These are phyloP conservation scores for Liopterus haemorrhoidalis DNA, from an alignment of 2,888 invertebrate genomes.

Conservation along the genomic window DNA sequence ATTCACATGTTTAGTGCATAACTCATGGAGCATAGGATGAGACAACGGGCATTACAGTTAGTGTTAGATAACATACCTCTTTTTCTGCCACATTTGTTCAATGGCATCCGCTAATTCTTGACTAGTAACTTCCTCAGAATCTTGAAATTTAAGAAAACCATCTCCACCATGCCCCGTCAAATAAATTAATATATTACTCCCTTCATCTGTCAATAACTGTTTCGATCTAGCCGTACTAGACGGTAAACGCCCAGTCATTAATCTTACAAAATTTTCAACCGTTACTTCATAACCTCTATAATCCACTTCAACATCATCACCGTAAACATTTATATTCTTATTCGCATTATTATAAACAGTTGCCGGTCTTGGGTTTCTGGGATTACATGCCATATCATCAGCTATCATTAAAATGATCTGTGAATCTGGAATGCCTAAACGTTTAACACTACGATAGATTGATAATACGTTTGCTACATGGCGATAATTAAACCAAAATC, in stretches of 20 bases:
- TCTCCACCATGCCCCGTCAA: constrained; percentile 97
- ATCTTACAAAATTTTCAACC: constrained; percentile 95
- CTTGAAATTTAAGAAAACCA: constrained; percentile 98
- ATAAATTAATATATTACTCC: constrained; percentile 94
- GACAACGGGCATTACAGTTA: no score
- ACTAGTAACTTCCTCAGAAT: constrained; percentile 97
- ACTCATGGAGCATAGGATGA: no score
- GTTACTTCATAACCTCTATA: constrained; percentile 94
- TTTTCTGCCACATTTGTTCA: constrained; percentile 99
- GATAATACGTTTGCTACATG: constrained; percentile 99
- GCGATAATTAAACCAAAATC: constrained; percentile 99
- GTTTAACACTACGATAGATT: constrained; percentile 95
- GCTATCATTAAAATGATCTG: constrained; percentile 99
- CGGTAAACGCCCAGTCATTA: constrained; percentile 88
- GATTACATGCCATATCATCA: constrained; percentile 99
- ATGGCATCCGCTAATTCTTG: constrained; percentile 97
- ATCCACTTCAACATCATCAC: constrained; percentile 98
- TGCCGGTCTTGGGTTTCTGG: constrained; percentile 93
- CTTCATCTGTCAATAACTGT: constrained; percentile 89
- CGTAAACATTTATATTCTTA: constrained; percentile 97
- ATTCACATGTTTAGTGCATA: no score
- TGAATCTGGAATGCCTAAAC: constrained; percentile 96
- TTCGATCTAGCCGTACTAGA: constrained; percentile 93
- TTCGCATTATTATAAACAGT: constrained; percentile 98
- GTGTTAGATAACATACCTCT: constrained; percentile 78